Evolutionary conservation across 2,797 vertebrate species (phyloP), one percentile per base, ranked within the genome.

Genomic region (Cercopithecus petaurista): DNA sequence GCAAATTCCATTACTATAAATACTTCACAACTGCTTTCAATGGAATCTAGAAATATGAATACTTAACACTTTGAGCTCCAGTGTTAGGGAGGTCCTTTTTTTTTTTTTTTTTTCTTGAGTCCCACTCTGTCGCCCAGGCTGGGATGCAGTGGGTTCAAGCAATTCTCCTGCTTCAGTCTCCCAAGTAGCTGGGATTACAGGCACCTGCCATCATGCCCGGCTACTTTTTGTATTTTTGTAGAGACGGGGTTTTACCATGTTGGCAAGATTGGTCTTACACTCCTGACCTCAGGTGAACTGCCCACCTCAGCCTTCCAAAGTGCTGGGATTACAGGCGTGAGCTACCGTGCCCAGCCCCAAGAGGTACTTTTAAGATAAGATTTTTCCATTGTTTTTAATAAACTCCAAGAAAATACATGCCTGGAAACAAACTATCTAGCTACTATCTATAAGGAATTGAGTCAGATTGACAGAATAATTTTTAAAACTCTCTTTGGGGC

Each of bases 1-100:
- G 33, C 41, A 72, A 92, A 83, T 95, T 82, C 87, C 90, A 84
- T 36, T 75, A 88, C 64, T 50, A 84, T 55, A 86, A 97, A 86
- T 88, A 90, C 36, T 52, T 82, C 50, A 33, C 28, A 43, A 79
- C 9, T 43, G 41, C 70, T 80, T 91, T 97, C 67, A 59, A 83
- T 70, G 52, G 46, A 88, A 39, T 26, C 57, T 70, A 67, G 36
- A 95, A 92, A 95, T 41, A 79, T 46, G 70, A 93, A 59, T 46
- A 96, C 41, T 87, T 73, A 93, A 87, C n/a, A 93, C 22, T 50
- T 14, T 55, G 21, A 72, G 52, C 13, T 86, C 21, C 11, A 90
- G 26, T 41, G 48, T n/a, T 41, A 30, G 43, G 33, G 41, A 50
- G 9, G 9, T 77, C 21, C 72, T 91, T 96, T 75, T 48, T n/a